Evolutionary conservation across 2,888 invertebrate genomes (phyloP), one percentile per base, ranked within the genome.

Genomic region (Digitonthophagus gazella): DNA sequence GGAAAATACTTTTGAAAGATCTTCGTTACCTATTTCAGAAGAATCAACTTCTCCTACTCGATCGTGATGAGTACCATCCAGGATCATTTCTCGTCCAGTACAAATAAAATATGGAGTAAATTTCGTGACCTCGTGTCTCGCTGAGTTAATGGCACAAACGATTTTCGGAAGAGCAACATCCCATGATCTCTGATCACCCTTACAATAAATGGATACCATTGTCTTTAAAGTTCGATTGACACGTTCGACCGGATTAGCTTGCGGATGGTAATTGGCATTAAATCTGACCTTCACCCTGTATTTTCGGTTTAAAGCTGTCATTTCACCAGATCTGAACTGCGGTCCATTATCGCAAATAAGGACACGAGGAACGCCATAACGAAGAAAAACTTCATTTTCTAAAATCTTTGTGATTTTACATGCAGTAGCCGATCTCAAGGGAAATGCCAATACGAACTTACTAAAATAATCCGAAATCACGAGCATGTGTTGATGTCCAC

Each of bases 311-410:
- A 69, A 58, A 11, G 16, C 58, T 2, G n/a, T 19, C 66, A 72
- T 69, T 44, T 69, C 68, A 44, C 28, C 22, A 58, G 67, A 54
- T n/a, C 22, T 19, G 58, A 72, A 73, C 15, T 73, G 71, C n/a
- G 66, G 67, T 3, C 71, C 71, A 64, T 73, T 74, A 57, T 74
- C 71, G 18, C 58, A 68, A 8, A 69, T 64, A 6, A 65, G 14
- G 15, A 14, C 15, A 11, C 28, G 65, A 6, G 65, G 65, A 5
- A 28, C 65, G 0, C 28, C 65, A 54, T 54, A 28, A 8, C 19
- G 0, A 0, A 65, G 44, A 6, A 65, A 65, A 0, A 65, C 65
- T 19, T 65, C 15, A 14, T 44, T 18, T 3, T 65, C 54, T 14
- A n/a, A 6, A 1, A 15, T 0, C 5, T n/a, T 15, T 2, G 18